phyloP scores from a whole-genome alignment of 2,888 invertebrate species.

The Abscondita cerata region DNA sequence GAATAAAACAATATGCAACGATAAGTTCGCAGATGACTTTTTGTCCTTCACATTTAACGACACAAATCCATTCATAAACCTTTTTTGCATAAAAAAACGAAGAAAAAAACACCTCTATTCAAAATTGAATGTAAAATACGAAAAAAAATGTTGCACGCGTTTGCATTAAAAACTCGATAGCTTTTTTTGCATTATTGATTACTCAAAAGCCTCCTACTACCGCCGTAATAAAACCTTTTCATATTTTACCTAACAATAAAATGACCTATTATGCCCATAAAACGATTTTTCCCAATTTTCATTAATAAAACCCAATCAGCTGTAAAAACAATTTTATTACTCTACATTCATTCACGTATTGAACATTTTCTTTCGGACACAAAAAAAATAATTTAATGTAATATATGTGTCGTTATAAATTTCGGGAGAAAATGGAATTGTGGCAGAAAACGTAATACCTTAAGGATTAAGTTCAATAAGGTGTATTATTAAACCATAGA shows the following conservation, averaged over 20 bases:
- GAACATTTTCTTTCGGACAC: not conserved
- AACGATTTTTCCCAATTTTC: not conserved
- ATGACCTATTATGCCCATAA: not conserved
- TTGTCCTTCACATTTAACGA: too few relatives aligned
- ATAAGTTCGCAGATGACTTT: too few relatives aligned
- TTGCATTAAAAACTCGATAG: not conserved
- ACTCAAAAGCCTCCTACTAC: not conserved
- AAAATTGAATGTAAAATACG: too few relatives aligned
- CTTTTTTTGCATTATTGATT: not conserved
- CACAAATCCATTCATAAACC: too few relatives aligned
- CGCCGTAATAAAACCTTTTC: not conserved
- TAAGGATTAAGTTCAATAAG: conserved; percentile 11
- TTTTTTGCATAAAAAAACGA: too few relatives aligned
- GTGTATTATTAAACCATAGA: conserved; percentile 9
- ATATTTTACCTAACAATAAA: not conserved
- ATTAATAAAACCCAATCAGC: not conserved
- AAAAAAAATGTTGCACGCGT: not conserved
- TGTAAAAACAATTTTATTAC: not conserved
- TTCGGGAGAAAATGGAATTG: conserved; percentile 1
- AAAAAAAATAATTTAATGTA: conserved; percentile 1
- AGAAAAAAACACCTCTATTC: too few relatives aligned
- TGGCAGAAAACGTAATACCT: conserved; percentile 3
- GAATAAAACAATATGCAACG: too few relatives aligned
- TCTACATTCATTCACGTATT: not conserved
- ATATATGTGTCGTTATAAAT: not conserved